Conservation (phyloP, 2,888 invertebrate genomes). For the Blastobasis lacticolella region DNA sequence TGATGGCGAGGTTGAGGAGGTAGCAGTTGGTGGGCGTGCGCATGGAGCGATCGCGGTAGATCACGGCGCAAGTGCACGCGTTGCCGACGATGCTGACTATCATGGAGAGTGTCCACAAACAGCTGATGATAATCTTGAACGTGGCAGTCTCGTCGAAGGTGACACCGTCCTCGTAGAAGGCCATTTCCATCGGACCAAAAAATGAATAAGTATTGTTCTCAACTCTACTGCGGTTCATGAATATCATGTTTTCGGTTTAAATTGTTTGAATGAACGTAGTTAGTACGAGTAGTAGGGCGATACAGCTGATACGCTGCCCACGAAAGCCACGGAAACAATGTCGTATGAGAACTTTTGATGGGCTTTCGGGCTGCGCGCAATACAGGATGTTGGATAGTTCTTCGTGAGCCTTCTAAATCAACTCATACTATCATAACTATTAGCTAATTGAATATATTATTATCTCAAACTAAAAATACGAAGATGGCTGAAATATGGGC, state of each 20-base stretch:
- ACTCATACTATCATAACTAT: too few species aligned
- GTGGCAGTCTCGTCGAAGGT: slow-evolving; percentile 69
- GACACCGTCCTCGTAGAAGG: slow-evolving; percentile 38
- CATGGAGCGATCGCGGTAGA: slow-evolving; percentile 82
- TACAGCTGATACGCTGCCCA: not conserved
- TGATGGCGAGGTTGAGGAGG: slow-evolving; percentile 83
- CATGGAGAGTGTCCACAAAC: slow-evolving; percentile 77
- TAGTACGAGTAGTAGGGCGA: too few species aligned
- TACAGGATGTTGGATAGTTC: slow-evolving; percentile 26
- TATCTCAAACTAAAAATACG: too few species aligned
- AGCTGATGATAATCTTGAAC: slow-evolving; percentile 64
- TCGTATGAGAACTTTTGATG: slow-evolving; percentile 19
- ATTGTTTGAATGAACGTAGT: too few species aligned
- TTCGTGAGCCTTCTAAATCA: too few species aligned
- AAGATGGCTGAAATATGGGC: too few species aligned
- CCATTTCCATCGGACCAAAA: slow-evolving; percentile 48
- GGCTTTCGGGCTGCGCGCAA: slow-evolving; percentile 19
- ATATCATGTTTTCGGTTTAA: slow-evolving; percentile 1
- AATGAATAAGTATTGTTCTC: slow-evolving; percentile 43
- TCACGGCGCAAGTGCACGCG: slow-evolving; percentile 83
- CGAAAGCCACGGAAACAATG: slow-evolving; percentile 31
- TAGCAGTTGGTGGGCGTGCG: slow-evolving; percentile 89
- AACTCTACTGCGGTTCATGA: slow-evolving; percentile 22
- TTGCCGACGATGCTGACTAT: slow-evolving; percentile 83
- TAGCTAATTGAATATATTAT: too few species aligned